Evolutionary conservation across 2,888 invertebrate species (phyloP), one percentile per base, ranked within the genome.

Genomic region (Xestia rhomboidea): DNA sequence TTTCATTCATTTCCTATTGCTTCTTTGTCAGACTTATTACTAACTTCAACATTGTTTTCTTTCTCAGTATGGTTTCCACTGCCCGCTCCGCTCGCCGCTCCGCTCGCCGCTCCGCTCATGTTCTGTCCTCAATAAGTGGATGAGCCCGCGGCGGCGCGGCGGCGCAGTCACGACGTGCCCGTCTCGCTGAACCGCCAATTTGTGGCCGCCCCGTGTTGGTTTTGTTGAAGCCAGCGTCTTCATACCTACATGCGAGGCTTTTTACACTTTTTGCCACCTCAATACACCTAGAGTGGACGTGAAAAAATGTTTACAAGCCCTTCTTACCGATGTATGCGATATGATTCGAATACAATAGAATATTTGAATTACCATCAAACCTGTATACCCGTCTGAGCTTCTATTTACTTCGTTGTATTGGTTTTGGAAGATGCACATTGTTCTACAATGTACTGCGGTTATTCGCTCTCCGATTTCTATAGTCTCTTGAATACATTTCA

Each of bases 131-230:
- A 76, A 79, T 73, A 76, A 79, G 87, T 78, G 71, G 84, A 87
- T 88, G 84, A 88, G 94, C 95, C 95, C 93, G 93, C 93, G 95
- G 93, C 93, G 95, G 94, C 94, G 90, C 93, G 91, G 89, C 92
- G 86, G 93, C 93, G 92, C 92, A 92, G 95, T 95, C 96, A 95
- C 96, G 96, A 96, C 95, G 94, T 93, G 94, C 93, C 93, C 91
- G 94, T 92, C 93, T 92, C 93, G 91, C 93, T 89, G 94, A 94
- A 94, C 96, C 95, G 95, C 95, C 96, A 96, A 96, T 96, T 96
- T 96, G 96, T 93, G 95, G 95, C 95, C 93, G 94, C 94, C 95
- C 95, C 94, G 93, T 96, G 96, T 96, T 96, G 96, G 96, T 96
- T 96, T 96, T 96, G 95, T 95, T 95, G 94, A 96, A 95, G 91